These are phyloP conservation scores for Leucania comma DNA, from an alignment of 2,888 invertebrate genomes.

Conservation along the genomic window DNA sequence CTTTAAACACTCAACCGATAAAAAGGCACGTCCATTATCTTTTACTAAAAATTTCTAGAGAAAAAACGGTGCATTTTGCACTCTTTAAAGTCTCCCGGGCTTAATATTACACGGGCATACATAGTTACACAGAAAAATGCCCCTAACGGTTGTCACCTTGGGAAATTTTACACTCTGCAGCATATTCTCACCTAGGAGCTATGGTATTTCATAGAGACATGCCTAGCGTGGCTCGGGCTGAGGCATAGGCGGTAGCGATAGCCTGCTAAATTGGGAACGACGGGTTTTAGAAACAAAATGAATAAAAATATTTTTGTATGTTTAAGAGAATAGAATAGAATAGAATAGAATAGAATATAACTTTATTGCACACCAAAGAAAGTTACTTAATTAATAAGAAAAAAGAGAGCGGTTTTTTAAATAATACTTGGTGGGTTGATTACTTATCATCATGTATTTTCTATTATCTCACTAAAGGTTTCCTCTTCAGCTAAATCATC, in stretches of 20 bases:
- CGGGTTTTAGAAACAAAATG: not conserved
- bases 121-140: conserved; percentile 80
- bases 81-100: conserved; percentile 67
- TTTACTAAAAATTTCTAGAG: conserved; percentile 53
- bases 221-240: conserved; percentile 60
- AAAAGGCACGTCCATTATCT: conserved; percentile 57
- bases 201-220: conserved; percentile 83
- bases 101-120: conserved; percentile 72
- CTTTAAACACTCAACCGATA: conserved; percentile 45
- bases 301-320: too few species aligned
- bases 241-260: conserved; percentile 28
- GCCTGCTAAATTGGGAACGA: not conserved
- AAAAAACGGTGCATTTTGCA: conserved; percentile 63
- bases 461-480: too few species aligned
- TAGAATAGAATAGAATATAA: too few species aligned
- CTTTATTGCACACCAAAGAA: too few species aligned
- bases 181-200: conserved; percentile 81
- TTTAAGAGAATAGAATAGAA: too few species aligned
- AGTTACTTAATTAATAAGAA: too few species aligned
- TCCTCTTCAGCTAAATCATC: too few species aligned
- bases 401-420: too few species aligned
- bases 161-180: conserved; percentile 83
- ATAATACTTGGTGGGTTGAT: too few species aligned
- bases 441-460: too few species aligned
- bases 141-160: conserved; percentile 78